Evolutionary conservation across 2,797 vertebrate genomes (phyloP).

Genomic region (Gymnothorax javanicus): DNA sequence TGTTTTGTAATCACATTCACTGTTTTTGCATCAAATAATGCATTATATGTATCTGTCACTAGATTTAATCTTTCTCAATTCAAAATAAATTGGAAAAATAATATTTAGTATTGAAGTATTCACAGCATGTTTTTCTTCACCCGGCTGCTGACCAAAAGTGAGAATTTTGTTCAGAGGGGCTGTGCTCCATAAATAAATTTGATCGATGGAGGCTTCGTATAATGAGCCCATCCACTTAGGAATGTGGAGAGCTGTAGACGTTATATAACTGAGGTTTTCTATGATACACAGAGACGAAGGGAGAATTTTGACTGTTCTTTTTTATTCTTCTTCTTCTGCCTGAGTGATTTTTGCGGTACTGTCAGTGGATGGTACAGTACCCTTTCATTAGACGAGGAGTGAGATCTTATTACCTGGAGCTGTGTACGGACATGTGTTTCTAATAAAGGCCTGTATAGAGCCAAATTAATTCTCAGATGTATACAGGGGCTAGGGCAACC

Average conservation of each 20-base stretch:
- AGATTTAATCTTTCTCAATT: background rate
- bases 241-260: constrained; percentile 31
- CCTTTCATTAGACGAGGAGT: constrained; percentile 63
- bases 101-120: background rate
- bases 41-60: background rate
- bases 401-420: constrained; percentile 72
- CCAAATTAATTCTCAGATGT: constrained; percentile 86
- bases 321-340: constrained; percentile 28
- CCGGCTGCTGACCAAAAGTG: background rate
- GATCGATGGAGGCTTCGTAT: background rate
- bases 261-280: constrained; percentile 41
- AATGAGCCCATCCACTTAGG: constrained; percentile 37
- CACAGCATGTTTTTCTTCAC: background rate
- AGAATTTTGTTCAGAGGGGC: background rate
- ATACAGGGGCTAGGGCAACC: constrained; percentile 73
- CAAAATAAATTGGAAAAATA: background rate
- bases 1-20: background rate
- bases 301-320: constrained; percentile 38
- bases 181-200: background rate
- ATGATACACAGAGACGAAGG: constrained; percentile 30
- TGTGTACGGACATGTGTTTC: constrained; percentile 78
- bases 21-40: background rate
- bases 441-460: constrained; percentile 79
- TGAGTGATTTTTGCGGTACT: constrained; percentile 43
- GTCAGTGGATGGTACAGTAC: constrained; percentile 56